Evolutionary conservation across 2,113 vertebrate species (phyloP).

Genomic region (Mesocricetus auratus): DNA sequence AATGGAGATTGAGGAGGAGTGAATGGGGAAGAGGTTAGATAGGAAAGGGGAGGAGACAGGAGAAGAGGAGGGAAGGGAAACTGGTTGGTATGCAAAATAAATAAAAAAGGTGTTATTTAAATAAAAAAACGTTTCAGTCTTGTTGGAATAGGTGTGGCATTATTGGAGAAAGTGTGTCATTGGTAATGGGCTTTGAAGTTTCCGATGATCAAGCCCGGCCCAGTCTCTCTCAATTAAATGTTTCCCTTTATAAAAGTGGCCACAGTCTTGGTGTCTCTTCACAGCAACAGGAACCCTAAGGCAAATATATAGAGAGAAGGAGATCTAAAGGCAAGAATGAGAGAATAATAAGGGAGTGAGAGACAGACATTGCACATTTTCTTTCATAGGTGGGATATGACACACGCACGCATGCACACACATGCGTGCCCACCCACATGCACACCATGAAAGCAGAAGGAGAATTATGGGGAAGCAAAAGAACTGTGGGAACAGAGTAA

Average conservation of each 20-base stretch:
- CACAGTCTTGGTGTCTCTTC: neutral
- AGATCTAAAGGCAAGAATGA: neutral
- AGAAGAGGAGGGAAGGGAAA: too few relatives aligned
- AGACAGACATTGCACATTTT: neutral
- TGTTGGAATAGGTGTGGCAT: neutral
- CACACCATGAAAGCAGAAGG: neutral
- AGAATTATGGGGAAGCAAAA: neutral
- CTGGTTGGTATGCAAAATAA: too few relatives aligned
- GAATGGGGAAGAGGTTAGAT: too few relatives aligned
- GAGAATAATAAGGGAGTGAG: neutral
- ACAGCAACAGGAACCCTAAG: neutral
- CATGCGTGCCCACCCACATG: neutral
- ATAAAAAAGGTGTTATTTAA: too few relatives aligned
- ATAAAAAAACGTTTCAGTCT: neutral
- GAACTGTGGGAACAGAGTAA: neutral
- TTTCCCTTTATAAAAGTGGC: neutral
- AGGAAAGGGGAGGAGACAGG: too few relatives aligned
- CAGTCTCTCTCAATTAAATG: neutral
- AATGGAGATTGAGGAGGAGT: too few relatives aligned
- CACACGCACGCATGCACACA: neutral
- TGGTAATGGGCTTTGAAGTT: neutral
- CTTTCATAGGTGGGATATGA: neutral
- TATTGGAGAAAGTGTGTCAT: neutral
- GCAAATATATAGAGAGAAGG: neutral
- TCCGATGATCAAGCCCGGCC: neutral